Base-by-base conservation (phyloP, 1,140 invertebrate species). In the Homalodisca vitripennis region DNA sequence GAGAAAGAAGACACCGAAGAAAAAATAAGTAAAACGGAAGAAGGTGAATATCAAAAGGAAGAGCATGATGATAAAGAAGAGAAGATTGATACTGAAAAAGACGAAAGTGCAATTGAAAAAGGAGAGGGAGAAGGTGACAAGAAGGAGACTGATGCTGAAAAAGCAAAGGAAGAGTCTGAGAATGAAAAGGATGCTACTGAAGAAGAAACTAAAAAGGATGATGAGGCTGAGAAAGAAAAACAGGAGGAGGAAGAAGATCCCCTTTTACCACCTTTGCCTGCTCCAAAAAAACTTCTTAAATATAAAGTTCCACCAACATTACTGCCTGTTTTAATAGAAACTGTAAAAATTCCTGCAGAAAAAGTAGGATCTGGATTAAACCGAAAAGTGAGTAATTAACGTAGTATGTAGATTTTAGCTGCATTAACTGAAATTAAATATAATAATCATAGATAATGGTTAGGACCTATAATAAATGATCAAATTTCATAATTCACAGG, bases 311-410 rank as follows among this genome's bases (percentile, higher is more conserved):
- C 76, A 30, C 2, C 17, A 12, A 79, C 77, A 75, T 68, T 76
- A 74, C 1, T 79, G 79, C 72, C 79, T 14, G 29, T 62, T 1
- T 78, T 0, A 81, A 83, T 63, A 30, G 32, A 47, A 26, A 30
- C 29, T 29, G 47, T 48, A 3, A 80, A 84, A 73, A 80, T 87
- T 47, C 86, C 87, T 0, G 73, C 80, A 0, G 89, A 91, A 77
- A 78, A 78, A 65, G 80, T 86, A 20, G 89, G 89, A 0, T 81
- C 82, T 14, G 89, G 89, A 0, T 78, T 83, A 3, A 91, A 91
- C 76, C 84, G 82, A 63, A 87, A 86, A 76, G 84, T 84, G 72
- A 64, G 70, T 41, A 2, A 24, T n/a, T n/a, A n/a, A n/a, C n/a
- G n/a, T n/a, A n/a, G n/a, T n/a, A n/a, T n/a, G n/a, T n/a, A n/a